A percentile compares a stretch with the other conserved stretches of the same genome.
Evolutionary conservation across 2,888 invertebrate genomes (phyloP).

Genomic region (Sicus ferrugineus): DNA sequence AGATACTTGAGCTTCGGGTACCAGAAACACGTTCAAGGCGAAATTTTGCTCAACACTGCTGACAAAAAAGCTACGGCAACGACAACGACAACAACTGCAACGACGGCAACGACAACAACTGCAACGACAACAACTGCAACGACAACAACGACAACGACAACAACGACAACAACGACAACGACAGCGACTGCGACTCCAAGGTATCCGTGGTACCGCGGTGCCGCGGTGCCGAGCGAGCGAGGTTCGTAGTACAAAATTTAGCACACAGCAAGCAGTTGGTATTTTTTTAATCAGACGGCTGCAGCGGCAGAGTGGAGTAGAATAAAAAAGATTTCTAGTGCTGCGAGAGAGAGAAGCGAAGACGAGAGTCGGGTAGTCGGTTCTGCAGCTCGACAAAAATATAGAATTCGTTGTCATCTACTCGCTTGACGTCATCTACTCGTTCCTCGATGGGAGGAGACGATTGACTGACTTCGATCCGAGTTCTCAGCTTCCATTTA

Average conservation of each 20-base stretch:
- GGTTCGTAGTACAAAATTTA: constrained; percentile 21
- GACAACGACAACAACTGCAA: constrained; percentile 33
- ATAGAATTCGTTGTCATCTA: not conserved
- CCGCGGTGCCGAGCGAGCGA: constrained; percentile 1
- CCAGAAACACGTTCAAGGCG: constrained; percentile 53
- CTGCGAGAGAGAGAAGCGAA: not conserved
- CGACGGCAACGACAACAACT: constrained; percentile 29
- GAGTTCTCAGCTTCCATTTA: too few relatives aligned
- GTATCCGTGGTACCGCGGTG: not conserved
- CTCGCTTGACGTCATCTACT: too few relatives aligned
- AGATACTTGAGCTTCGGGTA: constrained; percentile 17
- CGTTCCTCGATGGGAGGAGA: too few relatives aligned
- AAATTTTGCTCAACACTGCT: constrained; percentile 51
- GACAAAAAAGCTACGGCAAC: constrained; percentile 36
- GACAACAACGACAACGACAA: constrained; percentile 32
- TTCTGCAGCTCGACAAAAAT: too few relatives aligned
- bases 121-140: constrained; percentile 16
- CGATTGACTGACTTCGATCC: too few relatives aligned
- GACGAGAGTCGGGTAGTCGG: too few relatives aligned
- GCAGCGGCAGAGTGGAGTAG: not conserved
- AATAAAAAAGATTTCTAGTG: not conserved
- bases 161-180: constrained; percentile 32
- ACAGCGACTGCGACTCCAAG: constrained; percentile 19
- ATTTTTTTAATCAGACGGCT: constrained; percentile 1
- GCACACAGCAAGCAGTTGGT: constrained; percentile 17